Evolutionary conservation across 2,888 invertebrate species (phyloP).

Genomic region (Papilio elwesi): DNA sequence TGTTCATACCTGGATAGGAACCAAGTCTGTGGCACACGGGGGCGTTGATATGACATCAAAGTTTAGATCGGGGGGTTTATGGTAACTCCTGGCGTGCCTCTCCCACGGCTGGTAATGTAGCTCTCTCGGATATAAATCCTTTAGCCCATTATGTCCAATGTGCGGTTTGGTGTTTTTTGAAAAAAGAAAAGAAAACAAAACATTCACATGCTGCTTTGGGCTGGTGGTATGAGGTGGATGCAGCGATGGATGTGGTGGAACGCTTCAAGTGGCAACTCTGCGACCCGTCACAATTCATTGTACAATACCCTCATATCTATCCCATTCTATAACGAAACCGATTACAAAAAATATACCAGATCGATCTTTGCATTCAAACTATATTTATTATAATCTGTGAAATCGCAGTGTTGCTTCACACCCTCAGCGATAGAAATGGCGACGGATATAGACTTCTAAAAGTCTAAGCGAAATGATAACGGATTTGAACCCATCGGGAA

Average conservation of each 20-base stretch:
- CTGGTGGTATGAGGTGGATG: slow-evolving; percentile 78
- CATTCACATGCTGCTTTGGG: slow-evolving; percentile 84
- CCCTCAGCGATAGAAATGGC: slow-evolving; percentile 65
- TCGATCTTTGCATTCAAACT: background rate
- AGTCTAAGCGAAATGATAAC: slow-evolving; percentile 71
- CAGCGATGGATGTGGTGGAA: slow-evolving; percentile 68
- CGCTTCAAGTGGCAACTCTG: slow-evolving; percentile 65
- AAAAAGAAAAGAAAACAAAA: slow-evolving; percentile 84
- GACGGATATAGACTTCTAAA: slow-evolving; percentile 71
- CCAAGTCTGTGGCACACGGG: slow-evolving; percentile 79
- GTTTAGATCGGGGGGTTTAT: slow-evolving; percentile 83
- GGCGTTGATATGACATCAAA: slow-evolving; percentile 81
- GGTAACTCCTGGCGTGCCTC: slow-evolving; percentile 85
- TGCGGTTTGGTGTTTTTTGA: slow-evolving; percentile 79
- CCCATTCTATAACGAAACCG: background rate
- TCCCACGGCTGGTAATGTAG: slow-evolving; percentile 88
- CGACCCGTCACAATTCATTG: slow-evolving; percentile 50
- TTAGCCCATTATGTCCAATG: slow-evolving; percentile 81
- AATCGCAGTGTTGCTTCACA: slow-evolving; percentile 55
- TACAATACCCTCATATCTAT: background rate
- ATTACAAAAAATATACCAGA: background rate
- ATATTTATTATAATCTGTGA: background rate
- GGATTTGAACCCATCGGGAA: slow-evolving; percentile 69
- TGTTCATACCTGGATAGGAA: slow-evolving; percentile 82
- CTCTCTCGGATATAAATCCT: slow-evolving; percentile 84